Evolutionary conservation across 2,888 invertebrate genomes (phyloP).

Genomic region (Synanthedon formicaeformis): DNA sequence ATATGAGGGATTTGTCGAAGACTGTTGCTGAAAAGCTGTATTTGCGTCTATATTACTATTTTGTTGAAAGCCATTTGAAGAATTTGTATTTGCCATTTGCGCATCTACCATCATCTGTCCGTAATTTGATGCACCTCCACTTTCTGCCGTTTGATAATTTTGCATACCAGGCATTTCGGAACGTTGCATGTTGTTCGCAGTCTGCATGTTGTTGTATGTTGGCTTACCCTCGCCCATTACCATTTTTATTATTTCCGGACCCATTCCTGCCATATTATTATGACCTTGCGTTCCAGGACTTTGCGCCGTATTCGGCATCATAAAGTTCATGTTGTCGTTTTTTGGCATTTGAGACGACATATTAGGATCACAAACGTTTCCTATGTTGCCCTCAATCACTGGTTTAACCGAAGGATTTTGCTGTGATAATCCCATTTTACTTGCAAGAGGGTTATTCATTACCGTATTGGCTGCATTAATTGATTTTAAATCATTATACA

Average conservation of each 20-base stretch:
- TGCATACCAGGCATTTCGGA: no score
- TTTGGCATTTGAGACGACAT: no score
- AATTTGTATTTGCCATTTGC: background rate
- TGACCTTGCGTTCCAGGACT: slow-evolving; percentile 5
- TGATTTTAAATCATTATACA: slow-evolving; percentile 46
- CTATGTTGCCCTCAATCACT: slow-evolving; percentile 4
- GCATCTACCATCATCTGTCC: background rate
- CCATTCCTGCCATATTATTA: slow-evolving; percentile 31
- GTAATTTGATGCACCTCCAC: background rate
- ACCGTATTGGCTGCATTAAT: slow-evolving; percentile 45
- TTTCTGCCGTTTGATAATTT: background rate
- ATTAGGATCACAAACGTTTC: slow-evolving; percentile 1
- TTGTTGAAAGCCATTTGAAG: background rate
- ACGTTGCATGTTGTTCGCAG: background rate
- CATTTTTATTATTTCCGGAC: slow-evolving; percentile 45
- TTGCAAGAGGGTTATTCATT: slow-evolving; percentile 35
- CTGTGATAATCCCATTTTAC: slow-evolving; percentile 30
- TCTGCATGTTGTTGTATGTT: slow-evolving; percentile 10
- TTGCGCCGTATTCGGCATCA: slow-evolving; percentile 9
- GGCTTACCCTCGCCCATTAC: slow-evolving; percentile 22
- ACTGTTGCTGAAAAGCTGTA: background rate
- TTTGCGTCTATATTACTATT: background rate
- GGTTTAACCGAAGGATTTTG: slow-evolving; percentile 6
- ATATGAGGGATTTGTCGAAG: background rate
- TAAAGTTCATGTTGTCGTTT: background rate